Evolutionary conservation across 2,113 vertebrate species (phyloP), one percentile per base, ranked within the genome.

Genomic region (Edolisoma coerulescens): DNA sequence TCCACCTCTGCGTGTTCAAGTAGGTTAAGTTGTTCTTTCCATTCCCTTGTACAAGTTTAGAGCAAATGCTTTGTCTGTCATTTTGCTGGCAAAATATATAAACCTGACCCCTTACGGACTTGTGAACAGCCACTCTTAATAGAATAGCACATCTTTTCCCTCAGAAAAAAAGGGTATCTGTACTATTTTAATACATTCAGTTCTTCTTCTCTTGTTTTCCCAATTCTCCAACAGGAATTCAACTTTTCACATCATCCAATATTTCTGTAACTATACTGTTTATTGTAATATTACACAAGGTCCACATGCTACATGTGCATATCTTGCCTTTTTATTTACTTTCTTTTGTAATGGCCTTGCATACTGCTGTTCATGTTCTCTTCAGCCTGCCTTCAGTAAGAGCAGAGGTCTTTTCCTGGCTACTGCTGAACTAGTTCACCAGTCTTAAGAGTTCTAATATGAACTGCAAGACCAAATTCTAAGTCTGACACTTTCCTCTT

Each of bases 161-260:
- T 59, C 30, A 19, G 37, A 52, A 39, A 37, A 17, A 7, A 60
- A 68, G n/a, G 4, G 0, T 21, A 45, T 30, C 18, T 47, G 1
- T 52, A 21, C 7, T 49, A 44, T 9, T 49, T 71, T 47, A 75
- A 41, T 13, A 37, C 4, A 21, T 65, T 70, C 10, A 2, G 0
- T 75, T 5, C 19, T 63, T 22, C 13, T 65, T 70, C 19, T 45
- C 8, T 6, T 10, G 15, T 16, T 76, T 53, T 67, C 12, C 49
- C 33, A 26, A 8, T 63, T 44, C 18, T 86, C 35, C 61, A 63
- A 20, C 4, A 75, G 37, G 16, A 53, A 56, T 79, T 86, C 24
- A 50, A 11, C 1, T 53, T 78, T 65, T n/a, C 10, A 16, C 1
- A 0, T 49, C 12, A 45, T 57, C 19, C 5, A 61, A 0, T 30